These are phyloP conservation scores for Barypeithes pellucidus DNA, from an alignment of 2,888 invertebrate genomes.

Conservation along the genomic window DNA sequence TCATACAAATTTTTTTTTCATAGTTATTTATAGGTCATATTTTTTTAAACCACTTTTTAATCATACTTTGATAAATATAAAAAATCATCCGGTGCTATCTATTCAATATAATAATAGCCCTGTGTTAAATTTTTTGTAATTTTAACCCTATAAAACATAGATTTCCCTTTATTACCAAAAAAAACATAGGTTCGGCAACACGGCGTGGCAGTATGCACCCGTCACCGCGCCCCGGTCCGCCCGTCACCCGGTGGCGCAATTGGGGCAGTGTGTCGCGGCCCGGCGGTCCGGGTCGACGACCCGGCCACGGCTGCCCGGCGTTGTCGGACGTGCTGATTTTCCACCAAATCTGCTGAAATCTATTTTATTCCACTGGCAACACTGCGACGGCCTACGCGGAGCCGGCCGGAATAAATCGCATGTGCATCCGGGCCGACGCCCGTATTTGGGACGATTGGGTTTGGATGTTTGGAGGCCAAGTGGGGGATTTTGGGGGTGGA, in stretches of 20 bases:
- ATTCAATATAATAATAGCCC: too few relatives aligned
- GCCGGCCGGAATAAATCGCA: conserved; percentile 31
- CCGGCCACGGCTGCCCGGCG: conserved; percentile 52
- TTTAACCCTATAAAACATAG: background rate
- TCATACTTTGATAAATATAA: too few relatives aligned
- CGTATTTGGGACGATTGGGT: conserved; percentile 34
- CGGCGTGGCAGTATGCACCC: conserved; percentile 59
- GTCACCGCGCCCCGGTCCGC: conserved; percentile 47
- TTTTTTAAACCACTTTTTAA: too few relatives aligned
- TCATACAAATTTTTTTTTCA: too few relatives aligned
- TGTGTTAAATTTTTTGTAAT: too few relatives aligned
- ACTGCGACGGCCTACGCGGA: conserved; percentile 34
- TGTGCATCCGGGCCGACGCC: conserved; percentile 36
- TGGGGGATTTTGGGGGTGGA: conserved; percentile 9
- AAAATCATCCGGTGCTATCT: too few relatives aligned
- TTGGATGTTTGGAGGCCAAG: conserved; percentile 28
- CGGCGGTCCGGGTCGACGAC: conserved; percentile 50
- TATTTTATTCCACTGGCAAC: too few relatives aligned
- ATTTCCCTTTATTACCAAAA: background rate
- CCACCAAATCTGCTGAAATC: too few relatives aligned
- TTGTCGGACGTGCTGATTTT: too few relatives aligned
- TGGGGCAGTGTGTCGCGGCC: conserved; percentile 68
- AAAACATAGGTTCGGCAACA: conserved; percentile 56
- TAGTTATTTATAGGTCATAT: too few relatives aligned
- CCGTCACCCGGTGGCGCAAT: conserved; percentile 59